phyloP scores from a whole-genome alignment of 2,888 invertebrate genomes.

The Macaria liturata region DNA sequence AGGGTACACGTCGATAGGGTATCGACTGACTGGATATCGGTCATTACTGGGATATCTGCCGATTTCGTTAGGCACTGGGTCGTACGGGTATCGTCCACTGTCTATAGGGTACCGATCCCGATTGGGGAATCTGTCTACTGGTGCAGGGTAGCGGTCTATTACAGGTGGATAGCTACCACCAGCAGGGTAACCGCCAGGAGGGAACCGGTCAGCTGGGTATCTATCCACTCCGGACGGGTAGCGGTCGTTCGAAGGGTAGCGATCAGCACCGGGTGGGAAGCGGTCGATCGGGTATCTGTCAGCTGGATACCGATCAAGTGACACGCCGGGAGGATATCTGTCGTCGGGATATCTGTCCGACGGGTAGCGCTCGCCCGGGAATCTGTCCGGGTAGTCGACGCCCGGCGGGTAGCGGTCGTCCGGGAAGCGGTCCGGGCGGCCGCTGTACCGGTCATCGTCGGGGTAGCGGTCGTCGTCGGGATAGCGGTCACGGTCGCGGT shows the following conservation, averaged over 20 bases:
- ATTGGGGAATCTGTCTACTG: slow-evolving; percentile 38
- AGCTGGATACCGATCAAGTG: slow-evolving; percentile 59
- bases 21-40: slow-evolving; percentile 69
- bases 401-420: slow-evolving; percentile 83
- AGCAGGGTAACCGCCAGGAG: slow-evolving; percentile 49
- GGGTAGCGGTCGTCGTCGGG: slow-evolving; percentile 81
- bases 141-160: slow-evolving; percentile 67
- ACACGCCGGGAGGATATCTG: slow-evolving; percentile 73
- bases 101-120: slow-evolving; percentile 32
- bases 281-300: slow-evolving; percentile 79
- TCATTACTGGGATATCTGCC: slow-evolving; percentile 63
- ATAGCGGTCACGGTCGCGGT: slow-evolving; percentile 66
- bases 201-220: slow-evolving; percentile 67
- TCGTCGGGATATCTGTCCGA: slow-evolving; percentile 69
- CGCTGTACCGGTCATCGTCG: slow-evolving; percentile 71
- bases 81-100: slow-evolving; percentile 44
- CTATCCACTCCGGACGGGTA: slow-evolving; percentile 62
- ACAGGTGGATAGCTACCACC: slow-evolving; percentile 52
- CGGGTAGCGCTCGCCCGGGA: slow-evolving; percentile 58
- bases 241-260: slow-evolving; percentile 67
- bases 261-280: slow-evolving; percentile 53
- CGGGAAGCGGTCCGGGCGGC: slow-evolving; percentile 76
- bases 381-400: slow-evolving; percentile 71
- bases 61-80: slow-evolving; percentile 67
- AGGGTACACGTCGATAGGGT: slow-evolving; percentile 65